These are phyloP conservation scores for Molothrus aeneus DNA, from an alignment of 2,797 vertebrate genomes.

Conservation along the genomic window DNA sequence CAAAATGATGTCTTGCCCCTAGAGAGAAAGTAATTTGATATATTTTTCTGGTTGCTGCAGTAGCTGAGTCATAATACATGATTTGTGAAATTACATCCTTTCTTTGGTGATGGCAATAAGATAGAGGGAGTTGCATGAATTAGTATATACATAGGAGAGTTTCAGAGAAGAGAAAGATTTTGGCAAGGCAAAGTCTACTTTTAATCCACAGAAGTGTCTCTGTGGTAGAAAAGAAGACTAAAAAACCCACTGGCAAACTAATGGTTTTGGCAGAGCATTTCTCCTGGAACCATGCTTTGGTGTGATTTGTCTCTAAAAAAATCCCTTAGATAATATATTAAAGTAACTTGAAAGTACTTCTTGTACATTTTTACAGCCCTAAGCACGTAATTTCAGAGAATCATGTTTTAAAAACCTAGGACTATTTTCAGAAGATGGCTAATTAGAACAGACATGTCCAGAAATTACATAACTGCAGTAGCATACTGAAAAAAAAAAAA, in stretches of 20 bases:
- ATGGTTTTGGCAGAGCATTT: slow-evolving; percentile 35
- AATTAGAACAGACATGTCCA: background rate
- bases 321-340: background rate
- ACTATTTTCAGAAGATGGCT: background rate
- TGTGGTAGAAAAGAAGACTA: background rate
- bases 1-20: slow-evolving; percentile 12
- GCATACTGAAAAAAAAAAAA: background rate
- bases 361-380: background rate
- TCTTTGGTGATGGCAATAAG: slow-evolving; percentile 21
- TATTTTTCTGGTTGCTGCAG: slow-evolving; percentile 39
- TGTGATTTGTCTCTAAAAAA: slow-evolving; percentile 2
- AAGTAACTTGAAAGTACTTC: background rate
- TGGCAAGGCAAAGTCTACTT: background rate
- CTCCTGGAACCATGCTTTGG: background rate
- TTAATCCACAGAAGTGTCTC: slow-evolving; percentile 5
- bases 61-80: slow-evolving; percentile 53
- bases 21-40: slow-evolving; percentile 38
- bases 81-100: slow-evolving; percentile 56
- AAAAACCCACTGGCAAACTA: background rate
- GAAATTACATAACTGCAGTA: background rate
- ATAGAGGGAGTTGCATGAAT: slow-evolving; percentile 22
- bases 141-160: background rate
- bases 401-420: background rate
- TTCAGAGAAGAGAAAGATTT: slow-evolving; percentile 17
- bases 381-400: background rate